Base-by-base conservation (phyloP, 2,797 vertebrate genomes). In the Rhinoraja longicauda region DNA sequence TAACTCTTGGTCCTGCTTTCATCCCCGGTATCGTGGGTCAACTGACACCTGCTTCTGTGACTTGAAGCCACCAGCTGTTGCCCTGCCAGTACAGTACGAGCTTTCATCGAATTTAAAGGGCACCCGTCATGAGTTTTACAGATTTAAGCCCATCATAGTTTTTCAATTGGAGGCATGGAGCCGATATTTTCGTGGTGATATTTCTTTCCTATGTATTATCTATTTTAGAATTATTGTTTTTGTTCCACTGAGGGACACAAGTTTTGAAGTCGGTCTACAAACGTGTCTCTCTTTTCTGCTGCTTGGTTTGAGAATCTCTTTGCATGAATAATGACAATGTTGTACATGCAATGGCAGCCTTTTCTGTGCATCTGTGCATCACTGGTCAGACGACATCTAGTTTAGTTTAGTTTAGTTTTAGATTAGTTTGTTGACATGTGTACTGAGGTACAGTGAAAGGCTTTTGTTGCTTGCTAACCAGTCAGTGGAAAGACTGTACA, bases 11-110 rank as follows among this genome's bases (percentile, higher is more conserved):
- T 32, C 84, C 36, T 64, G 5, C 59, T 88, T 88, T n/a, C n/a
- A 17, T 88, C 13, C 15, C 84, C 15, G 2, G n/a, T 17, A 19
- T 64, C 84, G 19, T 64, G 59, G 84, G 84, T 64, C 84, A 88
- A 29, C 59, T 19, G 64, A 88, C 84, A 64, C 29, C 15, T 88
- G 59, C 82, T 88, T 88, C 59, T 64, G 82, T 88, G 82, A 64
- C 82, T n/a, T 88, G 59, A 62, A 62, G 19, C 70, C 82, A 88
- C 4, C 84, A 64, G 84, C 84, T 88, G 59, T n/a, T 10, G 29
- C 59, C 57, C 29, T 32, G 6, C 45, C 26, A 19, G 29, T n/a
- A 88, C 59, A 64, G 26, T 7, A 8, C n/a, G 32, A 36, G 84
- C 57, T 64, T 88, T 64, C 26, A 64, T 19, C 32, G 15, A 88